phyloP scores from a whole-genome alignment of 2,113 vertebrate genomes.

The Deroptyus accipitrinus region DNA sequence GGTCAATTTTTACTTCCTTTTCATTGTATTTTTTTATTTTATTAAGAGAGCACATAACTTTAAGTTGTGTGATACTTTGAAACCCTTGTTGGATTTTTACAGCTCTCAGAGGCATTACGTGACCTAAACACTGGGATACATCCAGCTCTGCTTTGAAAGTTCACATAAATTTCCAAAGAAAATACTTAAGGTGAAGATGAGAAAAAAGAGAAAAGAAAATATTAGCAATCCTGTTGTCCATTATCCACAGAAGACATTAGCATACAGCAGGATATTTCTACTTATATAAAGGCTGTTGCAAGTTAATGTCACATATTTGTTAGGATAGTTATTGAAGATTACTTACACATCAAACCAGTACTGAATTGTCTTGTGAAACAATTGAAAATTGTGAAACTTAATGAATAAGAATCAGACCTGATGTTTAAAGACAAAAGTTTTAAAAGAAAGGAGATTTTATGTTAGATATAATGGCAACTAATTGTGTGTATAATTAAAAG shows the following conservation, averaged over 20 bases:
- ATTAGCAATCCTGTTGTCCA: background rate
- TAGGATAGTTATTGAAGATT: constrained; percentile 34
- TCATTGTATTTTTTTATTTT: background rate
- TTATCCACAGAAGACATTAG: constrained; percentile 5
- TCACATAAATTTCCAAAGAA: background rate
- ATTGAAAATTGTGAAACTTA: background rate
- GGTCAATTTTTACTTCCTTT: background rate
- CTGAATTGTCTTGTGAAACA: constrained; percentile 47
- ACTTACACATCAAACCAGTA: constrained; percentile 41
- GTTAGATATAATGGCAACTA: background rate
- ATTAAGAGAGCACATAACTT: background rate
- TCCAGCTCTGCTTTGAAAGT: background rate
- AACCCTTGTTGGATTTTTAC: background rate
- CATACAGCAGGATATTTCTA: constrained; percentile 17
- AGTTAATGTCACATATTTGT: constrained; percentile 25
- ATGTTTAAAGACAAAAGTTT: background rate
- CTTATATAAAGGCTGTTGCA: constrained; percentile 29
- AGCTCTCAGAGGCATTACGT: background rate
- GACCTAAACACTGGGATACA: background rate
- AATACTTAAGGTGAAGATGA: background rate
- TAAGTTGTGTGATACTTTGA: background rate
- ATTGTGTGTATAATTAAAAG: background rate
- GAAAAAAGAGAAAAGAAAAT: constrained; percentile 7
- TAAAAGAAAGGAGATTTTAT: background rate
- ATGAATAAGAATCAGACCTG: constrained; percentile 45